Evolutionary conservation across 2,113 vertebrate species (phyloP).

Genomic region (Lutjanus erythropterus): DNA sequence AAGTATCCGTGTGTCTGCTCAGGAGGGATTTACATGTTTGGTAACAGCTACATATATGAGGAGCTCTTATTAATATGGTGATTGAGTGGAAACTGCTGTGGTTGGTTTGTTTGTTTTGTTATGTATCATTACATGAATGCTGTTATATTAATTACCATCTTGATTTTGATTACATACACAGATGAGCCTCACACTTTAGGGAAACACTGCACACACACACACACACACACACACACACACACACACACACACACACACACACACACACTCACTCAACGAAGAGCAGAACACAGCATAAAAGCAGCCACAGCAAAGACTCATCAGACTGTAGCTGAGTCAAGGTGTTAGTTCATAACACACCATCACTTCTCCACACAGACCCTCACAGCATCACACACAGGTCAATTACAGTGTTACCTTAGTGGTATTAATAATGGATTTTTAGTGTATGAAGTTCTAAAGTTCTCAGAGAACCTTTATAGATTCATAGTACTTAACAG

Average conservation of each 20-base stretch:
- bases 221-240: neutral
- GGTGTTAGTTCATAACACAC: neutral
- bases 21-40: no score
- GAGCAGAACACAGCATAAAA: neutral
- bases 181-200: neutral
- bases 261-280: neutral
- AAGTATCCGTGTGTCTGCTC: no score
- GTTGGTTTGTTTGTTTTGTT: neutral
- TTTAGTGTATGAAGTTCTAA: neutral
- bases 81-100: neutral
- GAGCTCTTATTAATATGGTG: neutral
- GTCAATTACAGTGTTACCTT: neutral
- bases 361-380: neutral
- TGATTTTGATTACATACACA: neutral
- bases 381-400: neutral
- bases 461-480: neutral
- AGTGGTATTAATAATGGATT: neutral
- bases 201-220: neutral
- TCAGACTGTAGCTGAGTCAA: neutral
- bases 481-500: neutral
- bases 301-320: neutral
- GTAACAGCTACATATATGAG: neutral
- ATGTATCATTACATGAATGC: neutral
- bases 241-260: neutral
- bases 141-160: neutral